Base-by-base conservation (phyloP, 2,888 invertebrate genomes). In the Aelia acuminata region DNA sequence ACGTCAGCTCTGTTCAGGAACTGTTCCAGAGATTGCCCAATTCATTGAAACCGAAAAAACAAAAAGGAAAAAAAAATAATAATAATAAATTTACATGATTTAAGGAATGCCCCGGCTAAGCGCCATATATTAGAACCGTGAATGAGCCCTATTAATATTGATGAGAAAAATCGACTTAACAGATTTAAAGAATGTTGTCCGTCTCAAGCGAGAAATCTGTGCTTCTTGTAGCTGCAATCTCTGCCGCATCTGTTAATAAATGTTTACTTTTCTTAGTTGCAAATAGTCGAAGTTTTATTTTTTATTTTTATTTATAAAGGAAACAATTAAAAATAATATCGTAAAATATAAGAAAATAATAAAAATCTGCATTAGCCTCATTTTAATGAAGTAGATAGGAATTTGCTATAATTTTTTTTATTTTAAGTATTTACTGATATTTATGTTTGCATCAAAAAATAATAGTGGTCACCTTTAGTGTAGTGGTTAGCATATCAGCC, bases 31-130 rank as follows among this genome's bases (percentile, higher is more conserved):
- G 63, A 35, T 70, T 70, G 35, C 63, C 63, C 63, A 70, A 70
- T 70, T 70, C 63, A 70, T 35, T 35, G 31, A 70, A 70, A 31
- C n/a, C 26, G 57, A 57, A 57, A 26, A 57, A 57, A 57, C n/a
- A 26, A 57, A 57, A 57, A 57, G 22, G 13, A 31, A 18, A 70
- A 70, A 70, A 35, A 35, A 18, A 57, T n/a, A n/a, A n/a, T n/a
- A n/a, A 57, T 57, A 57, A 70, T 70, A 70, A 70, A 70, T 70
- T 70, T 70, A 70, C 63, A 70, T 70, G 63, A 70, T 70, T 70
- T 70, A 70, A 70, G 8, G 63, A 35, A 70, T 31, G 63, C 63
- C 18, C 63, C 7, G 0, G 0, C 18, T 31, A 70, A 70, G 63
- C 63, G 63, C 63, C 63, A 70, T 70, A 70, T 70, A 70, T 70